Base-by-base conservation (phyloP, 1,140 invertebrate species). In the Ridgeia piscesae region DNA sequence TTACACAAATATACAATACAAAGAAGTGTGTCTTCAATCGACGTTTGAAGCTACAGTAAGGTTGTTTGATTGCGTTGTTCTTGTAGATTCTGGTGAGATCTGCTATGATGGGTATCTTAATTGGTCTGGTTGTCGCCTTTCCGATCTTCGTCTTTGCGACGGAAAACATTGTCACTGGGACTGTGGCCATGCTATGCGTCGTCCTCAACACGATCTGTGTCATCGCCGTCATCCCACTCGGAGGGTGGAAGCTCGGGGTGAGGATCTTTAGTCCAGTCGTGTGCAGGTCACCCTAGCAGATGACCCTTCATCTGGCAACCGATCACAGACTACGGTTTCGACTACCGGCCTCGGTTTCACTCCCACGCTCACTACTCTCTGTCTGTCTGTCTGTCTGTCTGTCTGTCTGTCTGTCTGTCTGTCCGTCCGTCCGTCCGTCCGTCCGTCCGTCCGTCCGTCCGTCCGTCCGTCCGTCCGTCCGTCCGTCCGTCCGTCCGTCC, bases 81-180 rank as follows among this genome's bases (percentile, higher is more conserved):
- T 91, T 93, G 31, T 88, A 93, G 92, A 91, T 2, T 33, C 88
- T 93, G 89, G 35, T 33, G 35, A 34, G 31, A n/a, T n/a, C 92
- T 31, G 92, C 92, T 14, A 35, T 93, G 34, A n/a, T 31, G 31
- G 92, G 93, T 33, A 90, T 93, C n/a, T 33, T 42, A 2, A 31
- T 93, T 17, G 92, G 92, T 34, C 35, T 93, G 9, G 35, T 89
- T 34, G 35, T 94, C 35, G 94, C 94, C 0, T 93, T 94, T 33
- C 94, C 94, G 0, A 93, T 95, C 14, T 92, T 95, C 0, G 90
- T 94, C 11, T n/a, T 95, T 0, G 94, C 94, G 0, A 95, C 94
- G 1, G 48, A 94, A 14, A 95, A 95, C 92, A 89, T 95, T 33
- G 94, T 95, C 58, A 94, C 94, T 34, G 94, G 95, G 17, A 91